Conservation (phyloP, 2,888 invertebrate genomes). For the Amiota minor region DNA sequence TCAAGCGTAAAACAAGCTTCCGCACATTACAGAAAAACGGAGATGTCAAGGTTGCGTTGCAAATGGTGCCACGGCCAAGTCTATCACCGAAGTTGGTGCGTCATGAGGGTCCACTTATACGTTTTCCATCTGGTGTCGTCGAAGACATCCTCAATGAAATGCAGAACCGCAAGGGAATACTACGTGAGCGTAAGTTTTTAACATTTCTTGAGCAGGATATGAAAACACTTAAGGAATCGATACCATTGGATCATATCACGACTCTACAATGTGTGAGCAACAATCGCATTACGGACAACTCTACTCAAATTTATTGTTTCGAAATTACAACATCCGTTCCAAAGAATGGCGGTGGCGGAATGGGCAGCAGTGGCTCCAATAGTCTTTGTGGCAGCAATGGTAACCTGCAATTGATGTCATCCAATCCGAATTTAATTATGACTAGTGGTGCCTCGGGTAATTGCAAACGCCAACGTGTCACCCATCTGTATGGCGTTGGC, state of each 20-base stretch:
- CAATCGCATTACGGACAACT: constrained; percentile 73
- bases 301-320: constrained; percentile 73
- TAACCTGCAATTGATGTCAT: constrained; percentile 53
- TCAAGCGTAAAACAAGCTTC: constrained; percentile 70
- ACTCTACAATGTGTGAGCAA: constrained; percentile 73
- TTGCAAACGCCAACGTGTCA: constrained; percentile 67
- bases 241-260: constrained; percentile 78
- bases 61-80: constrained; percentile 72
- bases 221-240: constrained; percentile 80
- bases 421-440: constrained; percentile 71
- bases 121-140: constrained; percentile 76
- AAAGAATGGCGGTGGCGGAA: constrained; percentile 57
- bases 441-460: constrained; percentile 69
- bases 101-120: constrained; percentile 71
- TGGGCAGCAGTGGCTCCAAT: neutral
- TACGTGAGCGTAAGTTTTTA: constrained; percentile 82
- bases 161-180: constrained; percentile 81
- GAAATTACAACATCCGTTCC: constrained; percentile 71
- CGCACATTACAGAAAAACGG: constrained; percentile 54
- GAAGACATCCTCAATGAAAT: constrained; percentile 85
- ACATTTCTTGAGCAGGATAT: constrained; percentile 84
- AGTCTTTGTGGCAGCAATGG: constrained; percentile 29
- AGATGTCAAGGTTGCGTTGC: constrained; percentile 67
- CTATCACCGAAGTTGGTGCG: constrained; percentile 70
- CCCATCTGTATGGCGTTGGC: constrained; percentile 73